Percentiles rank a stretch among this genome's conserved stretches.
Conservation (phyloP, 2,797 vertebrate species). For the Lacerta agilis region DNA sequence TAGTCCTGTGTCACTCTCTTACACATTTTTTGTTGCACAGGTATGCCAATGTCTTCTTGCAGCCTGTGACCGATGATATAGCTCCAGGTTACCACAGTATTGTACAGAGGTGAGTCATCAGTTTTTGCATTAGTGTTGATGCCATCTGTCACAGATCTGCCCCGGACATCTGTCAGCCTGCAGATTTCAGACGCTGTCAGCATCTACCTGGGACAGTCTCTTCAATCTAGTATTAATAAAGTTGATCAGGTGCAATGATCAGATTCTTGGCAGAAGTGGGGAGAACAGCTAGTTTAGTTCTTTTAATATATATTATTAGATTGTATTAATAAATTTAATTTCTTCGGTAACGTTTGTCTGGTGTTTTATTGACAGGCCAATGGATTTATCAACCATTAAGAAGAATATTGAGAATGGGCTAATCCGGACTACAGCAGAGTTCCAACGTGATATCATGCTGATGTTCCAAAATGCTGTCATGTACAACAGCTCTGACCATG, state of each 20-base stretch:
- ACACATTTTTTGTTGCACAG: conserved; percentile 73
- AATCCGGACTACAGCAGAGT: conserved; percentile 90
- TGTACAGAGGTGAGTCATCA: conserved; percentile 89
- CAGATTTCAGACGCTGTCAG: neutral
- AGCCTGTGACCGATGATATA: conserved; percentile 97
- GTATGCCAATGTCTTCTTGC: conserved; percentile 97
- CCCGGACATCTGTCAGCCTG: neutral
- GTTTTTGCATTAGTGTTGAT: neutral
- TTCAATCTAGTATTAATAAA: neutral
- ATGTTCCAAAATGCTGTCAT: conserved; percentile 94
- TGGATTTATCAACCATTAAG: conserved; percentile 92
- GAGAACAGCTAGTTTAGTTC: neutral
- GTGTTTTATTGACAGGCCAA: conserved; percentile 79
- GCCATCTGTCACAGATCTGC: rapidly evolving
- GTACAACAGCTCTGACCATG: conserved; percentile 93
- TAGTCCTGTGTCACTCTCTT: neutral
- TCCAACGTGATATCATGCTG: conserved; percentile 91
- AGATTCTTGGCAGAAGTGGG: rapidly evolving
- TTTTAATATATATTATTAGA: neutral
- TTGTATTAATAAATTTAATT: neutral
- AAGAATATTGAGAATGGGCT: conserved; percentile 91
- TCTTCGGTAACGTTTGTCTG: neutral
- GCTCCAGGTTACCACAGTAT: conserved; percentile 97
- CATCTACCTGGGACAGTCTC: rapidly evolving
- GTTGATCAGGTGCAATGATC: neutral